Percentiles rank a stretch among this genome's conserved stretches.
Conservation (phyloP, 1,140 invertebrate species). For the Triops longicaudatus region DNA sequence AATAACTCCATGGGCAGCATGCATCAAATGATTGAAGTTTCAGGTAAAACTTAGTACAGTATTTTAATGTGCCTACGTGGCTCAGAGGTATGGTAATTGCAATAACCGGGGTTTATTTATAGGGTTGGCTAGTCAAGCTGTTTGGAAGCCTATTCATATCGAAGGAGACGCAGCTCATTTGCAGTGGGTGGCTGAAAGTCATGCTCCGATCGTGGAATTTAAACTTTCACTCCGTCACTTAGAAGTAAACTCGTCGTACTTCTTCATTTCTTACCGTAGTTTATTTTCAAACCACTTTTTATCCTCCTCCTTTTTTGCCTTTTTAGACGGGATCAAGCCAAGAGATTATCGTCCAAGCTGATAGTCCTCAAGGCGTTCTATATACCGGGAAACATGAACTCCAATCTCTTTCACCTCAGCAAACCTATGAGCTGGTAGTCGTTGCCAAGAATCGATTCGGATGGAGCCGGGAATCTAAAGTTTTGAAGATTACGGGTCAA, state of each 20-base stretch:
- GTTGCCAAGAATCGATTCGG: not conserved
- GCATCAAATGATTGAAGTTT: conserved; percentile 34
- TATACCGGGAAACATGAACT: conserved; percentile 5
- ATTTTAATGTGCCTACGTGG: not conserved
- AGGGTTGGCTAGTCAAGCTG: conserved; percentile 13
- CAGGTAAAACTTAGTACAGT: conserved; percentile 32
- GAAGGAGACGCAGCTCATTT: not conserved
- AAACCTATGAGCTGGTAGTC: not conserved
- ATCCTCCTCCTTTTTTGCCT: not conserved
- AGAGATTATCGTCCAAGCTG: not conserved
- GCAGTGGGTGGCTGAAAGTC: not conserved
- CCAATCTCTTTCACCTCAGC: not conserved
- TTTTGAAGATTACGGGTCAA: conserved; percentile 12
- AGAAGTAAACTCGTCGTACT: not conserved
- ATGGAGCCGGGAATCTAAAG: conserved; percentile 7
- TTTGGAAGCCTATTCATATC: not conserved
- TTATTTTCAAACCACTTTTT: not conserved
- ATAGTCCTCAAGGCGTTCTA: conserved; percentile 8
- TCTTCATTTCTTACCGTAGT: not conserved
- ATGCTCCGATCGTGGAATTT: not conserved
- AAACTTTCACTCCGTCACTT: not conserved
- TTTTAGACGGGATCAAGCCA: not conserved
- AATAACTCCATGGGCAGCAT: conserved; percentile 34
- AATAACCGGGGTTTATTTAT: not conserved
- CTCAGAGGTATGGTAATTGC: not conserved